Conservation (phyloP, 1,140 invertebrate genomes). For the Sycophila sp. region DNA sequence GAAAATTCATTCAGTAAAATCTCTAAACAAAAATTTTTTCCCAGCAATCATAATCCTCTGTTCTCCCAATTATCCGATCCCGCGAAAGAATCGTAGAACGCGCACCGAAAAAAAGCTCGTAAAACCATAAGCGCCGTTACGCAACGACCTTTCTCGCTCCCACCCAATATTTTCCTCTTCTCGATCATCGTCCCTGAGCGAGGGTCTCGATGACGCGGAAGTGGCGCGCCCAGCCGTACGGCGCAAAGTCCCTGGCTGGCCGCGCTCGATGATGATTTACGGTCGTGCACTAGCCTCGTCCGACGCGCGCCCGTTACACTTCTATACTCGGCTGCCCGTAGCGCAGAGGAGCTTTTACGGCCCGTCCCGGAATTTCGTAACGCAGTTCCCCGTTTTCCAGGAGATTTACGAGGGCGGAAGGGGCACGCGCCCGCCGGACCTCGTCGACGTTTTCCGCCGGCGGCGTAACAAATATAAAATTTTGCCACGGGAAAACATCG, state of each 20-base stretch:
- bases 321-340: too few species aligned
- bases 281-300: too few species aligned
- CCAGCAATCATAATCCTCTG: too few species aligned
- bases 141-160: conserved; percentile 11
- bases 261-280: conserved; percentile 41
- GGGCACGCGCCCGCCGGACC: background rate
- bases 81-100: background rate
- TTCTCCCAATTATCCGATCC: background rate
- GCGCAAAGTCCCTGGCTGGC: too few species aligned
- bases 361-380: conserved; percentile 35
- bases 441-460: background rate
- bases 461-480: too few species aligned
- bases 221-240: too few species aligned
- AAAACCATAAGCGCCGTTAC: conserved; percentile 28
- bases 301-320: conserved; percentile 29
- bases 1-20: too few species aligned
- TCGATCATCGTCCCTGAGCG: conserved; percentile 2
- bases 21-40: too few species aligned
- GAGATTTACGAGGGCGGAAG: background rate
- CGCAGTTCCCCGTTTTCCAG: background rate
- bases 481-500: conserved; percentile 14
- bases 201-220: background rate
- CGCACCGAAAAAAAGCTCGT: conserved; percentile 24
- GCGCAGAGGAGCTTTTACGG: conserved; percentile 21
- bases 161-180: background rate